Conservation (phyloP, 2,888 invertebrate genomes). For the Philopedon plagiatum region DNA sequence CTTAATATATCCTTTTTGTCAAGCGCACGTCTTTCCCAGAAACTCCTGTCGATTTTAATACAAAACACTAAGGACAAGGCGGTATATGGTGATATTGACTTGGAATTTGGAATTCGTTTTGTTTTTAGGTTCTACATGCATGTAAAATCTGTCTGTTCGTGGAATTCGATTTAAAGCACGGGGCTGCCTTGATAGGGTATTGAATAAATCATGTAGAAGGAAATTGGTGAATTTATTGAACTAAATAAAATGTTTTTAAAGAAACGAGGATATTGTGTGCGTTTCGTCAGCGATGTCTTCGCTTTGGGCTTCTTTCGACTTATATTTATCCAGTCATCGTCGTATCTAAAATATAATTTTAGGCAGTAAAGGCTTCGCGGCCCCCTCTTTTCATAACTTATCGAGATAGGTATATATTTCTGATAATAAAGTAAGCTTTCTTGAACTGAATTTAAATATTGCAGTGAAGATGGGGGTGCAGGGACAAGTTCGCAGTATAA, state of each 20-base stretch:
- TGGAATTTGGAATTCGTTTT: conserved; percentile 41
- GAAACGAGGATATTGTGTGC: neutral
- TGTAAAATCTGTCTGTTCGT: conserved; percentile 44
- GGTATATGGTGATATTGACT: conserved; percentile 36
- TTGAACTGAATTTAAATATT: too few relatives aligned
- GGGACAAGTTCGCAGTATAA: too few relatives aligned
- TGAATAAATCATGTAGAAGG: conserved; percentile 47
- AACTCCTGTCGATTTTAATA: conserved; percentile 32
- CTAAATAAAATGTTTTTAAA: neutral
- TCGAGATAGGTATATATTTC: too few relatives aligned
- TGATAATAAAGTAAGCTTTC: too few relatives aligned
- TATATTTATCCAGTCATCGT: too few relatives aligned
- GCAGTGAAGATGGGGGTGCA: too few relatives aligned
- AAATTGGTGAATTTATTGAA: conserved; percentile 39
- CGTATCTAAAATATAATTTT: too few relatives aligned
- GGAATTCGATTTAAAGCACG: conserved; percentile 38
- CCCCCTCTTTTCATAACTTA: too few relatives aligned
- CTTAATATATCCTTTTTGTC: conserved; percentile 1
- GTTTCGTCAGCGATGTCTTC: too few relatives aligned
- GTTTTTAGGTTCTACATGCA: conserved; percentile 38
- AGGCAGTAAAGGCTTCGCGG: too few relatives aligned
- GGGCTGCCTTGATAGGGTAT: conserved; percentile 36
- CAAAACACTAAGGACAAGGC: conserved; percentile 25
- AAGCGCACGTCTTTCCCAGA: conserved; percentile 17
- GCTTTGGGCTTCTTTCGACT: neutral